phyloP scores from a whole-genome alignment of 2,888 invertebrate species.

The Mythimna vitellina region DNA sequence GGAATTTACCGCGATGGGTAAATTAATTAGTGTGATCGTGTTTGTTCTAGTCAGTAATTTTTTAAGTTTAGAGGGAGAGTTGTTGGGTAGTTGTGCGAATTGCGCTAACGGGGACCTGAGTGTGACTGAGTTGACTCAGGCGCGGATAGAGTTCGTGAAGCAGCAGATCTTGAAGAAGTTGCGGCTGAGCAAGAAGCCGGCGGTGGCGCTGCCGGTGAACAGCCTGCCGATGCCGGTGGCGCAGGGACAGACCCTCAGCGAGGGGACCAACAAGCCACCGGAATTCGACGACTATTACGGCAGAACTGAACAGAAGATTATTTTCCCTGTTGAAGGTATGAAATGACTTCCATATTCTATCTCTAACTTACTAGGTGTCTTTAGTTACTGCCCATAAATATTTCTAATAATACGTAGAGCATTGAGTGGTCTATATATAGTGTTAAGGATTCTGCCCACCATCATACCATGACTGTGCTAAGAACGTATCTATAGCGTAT shows the following conservation, averaged over 20 bases:
- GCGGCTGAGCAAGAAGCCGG: conserved; percentile 94
- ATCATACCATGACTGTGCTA: no score
- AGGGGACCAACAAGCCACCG: conserved; percentile 89
- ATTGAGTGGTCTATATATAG: no score
- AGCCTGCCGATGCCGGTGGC: conserved; percentile 94
- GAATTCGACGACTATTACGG: conserved; percentile 95
- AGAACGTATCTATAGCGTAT: no score
- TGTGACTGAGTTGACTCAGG: conserved; percentile 91
- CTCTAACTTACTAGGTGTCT: background rate
- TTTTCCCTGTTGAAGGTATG: conserved; percentile 95
- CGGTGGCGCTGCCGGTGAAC: conserved; percentile 91
- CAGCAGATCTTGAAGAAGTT: conserved; percentile 96
- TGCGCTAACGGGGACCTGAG: conserved; percentile 86
- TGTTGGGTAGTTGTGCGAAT: conserved; percentile 81
- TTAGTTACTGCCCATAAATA: background rate
- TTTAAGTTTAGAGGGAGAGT: conserved; percentile 77
- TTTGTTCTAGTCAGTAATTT: conserved; percentile 80
- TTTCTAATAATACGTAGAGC: background rate
- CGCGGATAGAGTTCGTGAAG: conserved; percentile 95
- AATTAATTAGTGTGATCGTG: conserved; percentile 75
- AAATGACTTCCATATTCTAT: background rate
- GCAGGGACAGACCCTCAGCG: conserved; percentile 92
- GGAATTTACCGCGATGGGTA: conserved; percentile 75
- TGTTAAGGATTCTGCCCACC: no score
- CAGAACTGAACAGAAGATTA: conserved; percentile 95